phyloP scores from a whole-genome alignment of 2,797 vertebrate species.

The Anguilla megastoma region DNA sequence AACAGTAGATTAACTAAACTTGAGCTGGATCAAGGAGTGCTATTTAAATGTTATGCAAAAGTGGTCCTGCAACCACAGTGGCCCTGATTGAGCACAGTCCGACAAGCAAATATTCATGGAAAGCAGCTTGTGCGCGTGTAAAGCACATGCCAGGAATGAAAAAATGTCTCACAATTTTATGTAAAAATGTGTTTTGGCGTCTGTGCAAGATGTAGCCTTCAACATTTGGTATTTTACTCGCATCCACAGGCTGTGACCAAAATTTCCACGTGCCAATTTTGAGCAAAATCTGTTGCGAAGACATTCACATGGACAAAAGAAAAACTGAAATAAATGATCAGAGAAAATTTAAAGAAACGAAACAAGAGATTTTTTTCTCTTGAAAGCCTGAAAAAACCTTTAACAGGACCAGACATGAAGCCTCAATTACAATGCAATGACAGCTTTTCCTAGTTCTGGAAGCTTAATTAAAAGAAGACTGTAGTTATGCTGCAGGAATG shows the following conservation, averaged over 20 bases:
- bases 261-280: background rate
- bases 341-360: background rate
- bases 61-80: background rate
- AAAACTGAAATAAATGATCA: background rate
- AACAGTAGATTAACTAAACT: background rate
- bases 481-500: background rate
- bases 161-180: background rate
- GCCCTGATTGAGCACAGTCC: too few species aligned
- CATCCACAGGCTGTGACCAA: background rate
- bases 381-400: background rate
- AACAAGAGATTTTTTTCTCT: background rate
- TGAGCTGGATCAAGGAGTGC: background rate
- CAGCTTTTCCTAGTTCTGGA: background rate
- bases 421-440: background rate
- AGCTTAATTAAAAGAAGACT: background rate
- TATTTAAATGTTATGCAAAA: background rate
- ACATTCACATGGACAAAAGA: background rate
- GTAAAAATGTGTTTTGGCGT: background rate
- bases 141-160: background rate
- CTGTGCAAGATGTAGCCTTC: background rate
- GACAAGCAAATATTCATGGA: background rate
- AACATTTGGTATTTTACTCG: background rate
- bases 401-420: background rate
- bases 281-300: background rate
- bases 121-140: background rate